These are phyloP conservation scores for Harpalus rufipes DNA, from an alignment of 2,888 invertebrate genomes.

Conservation along the genomic window DNA sequence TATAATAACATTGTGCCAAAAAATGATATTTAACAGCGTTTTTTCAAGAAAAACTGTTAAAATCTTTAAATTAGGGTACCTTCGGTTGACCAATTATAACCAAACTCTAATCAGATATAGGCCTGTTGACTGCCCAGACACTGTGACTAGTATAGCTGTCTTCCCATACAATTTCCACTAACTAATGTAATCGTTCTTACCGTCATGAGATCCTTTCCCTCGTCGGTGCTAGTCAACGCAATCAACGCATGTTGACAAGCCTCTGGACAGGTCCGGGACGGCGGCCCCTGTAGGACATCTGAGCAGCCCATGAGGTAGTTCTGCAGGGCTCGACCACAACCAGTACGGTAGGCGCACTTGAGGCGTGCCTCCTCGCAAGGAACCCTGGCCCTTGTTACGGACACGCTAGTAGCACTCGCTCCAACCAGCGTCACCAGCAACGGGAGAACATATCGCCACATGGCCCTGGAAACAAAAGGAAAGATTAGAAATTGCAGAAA, in stretches of 20 bases:
- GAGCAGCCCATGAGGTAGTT: slow-evolving; percentile 88
- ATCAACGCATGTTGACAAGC: slow-evolving; percentile 88
- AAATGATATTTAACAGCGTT: too few species aligned
- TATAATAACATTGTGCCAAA: too few species aligned
- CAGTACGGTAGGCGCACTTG: slow-evolving; percentile 86
- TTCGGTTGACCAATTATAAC: too few species aligned
- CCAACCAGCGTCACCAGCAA: slow-evolving; percentile 74
- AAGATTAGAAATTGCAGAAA: background rate
- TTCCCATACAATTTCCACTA: too few species aligned
- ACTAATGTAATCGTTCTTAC: slow-evolving; percentile 75
- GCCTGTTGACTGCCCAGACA: too few species aligned
- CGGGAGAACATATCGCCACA: slow-evolving; percentile 75
- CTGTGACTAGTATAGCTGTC: too few species aligned
- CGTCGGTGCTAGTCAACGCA: slow-evolving; percentile 88
- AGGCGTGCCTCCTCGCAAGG: slow-evolving; percentile 84
- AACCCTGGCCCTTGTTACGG: slow-evolving; percentile 67
- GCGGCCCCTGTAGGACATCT: slow-evolving; percentile 81
- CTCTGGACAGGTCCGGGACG: slow-evolving; percentile 81
- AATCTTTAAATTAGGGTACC: too few species aligned
- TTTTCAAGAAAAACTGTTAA: too few species aligned
- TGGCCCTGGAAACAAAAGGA: slow-evolving; percentile 72
- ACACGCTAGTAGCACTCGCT: background rate
- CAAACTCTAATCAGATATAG: too few species aligned
- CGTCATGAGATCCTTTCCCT: slow-evolving; percentile 88
- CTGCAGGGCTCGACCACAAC: slow-evolving; percentile 88